A percentile compares a stretch with the other conserved stretches of the same genome.
These are phyloP conservation scores for Phataginus tetradactyla DNA, from an alignment of 2,797 vertebrate genomes.

Conservation along the genomic window DNA sequence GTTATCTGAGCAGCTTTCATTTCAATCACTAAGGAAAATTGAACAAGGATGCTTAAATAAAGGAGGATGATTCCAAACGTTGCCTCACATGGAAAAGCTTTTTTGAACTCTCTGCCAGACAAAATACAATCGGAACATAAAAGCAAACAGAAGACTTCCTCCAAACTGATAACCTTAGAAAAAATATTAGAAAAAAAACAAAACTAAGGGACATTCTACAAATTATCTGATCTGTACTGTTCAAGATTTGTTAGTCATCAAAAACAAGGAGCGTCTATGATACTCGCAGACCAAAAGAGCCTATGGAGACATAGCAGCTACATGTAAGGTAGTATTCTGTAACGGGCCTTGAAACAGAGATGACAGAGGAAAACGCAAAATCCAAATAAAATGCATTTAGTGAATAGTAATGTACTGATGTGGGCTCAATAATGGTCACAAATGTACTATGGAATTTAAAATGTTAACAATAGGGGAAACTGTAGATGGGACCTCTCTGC, in stretches of 20 bases:
- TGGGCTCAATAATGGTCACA: neutral
- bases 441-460: neutral
- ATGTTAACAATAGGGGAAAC: neutral
- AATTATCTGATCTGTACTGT: neutral
- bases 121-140: conserved; percentile 50
- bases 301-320: neutral
- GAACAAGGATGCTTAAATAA: conserved; percentile 43
- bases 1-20: neutral
- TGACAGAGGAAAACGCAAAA: neutral
- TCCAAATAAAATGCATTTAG: neutral
- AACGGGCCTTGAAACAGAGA: neutral
- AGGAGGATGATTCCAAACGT: conserved; percentile 41
- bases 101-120: conserved; percentile 39
- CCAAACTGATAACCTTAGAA: neutral
- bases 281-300: neutral
- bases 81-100: neutral
- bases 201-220: neutral
- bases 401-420: neutral
- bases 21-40: conserved; percentile 41
- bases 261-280: neutral
- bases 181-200: neutral
- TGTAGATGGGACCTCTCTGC: neutral
- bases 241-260: neutral
- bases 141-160: conserved; percentile 8
- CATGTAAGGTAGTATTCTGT: neutral